Conservation (phyloP, 2,888 invertebrate species). For the Drosophila planitibia region DNA sequence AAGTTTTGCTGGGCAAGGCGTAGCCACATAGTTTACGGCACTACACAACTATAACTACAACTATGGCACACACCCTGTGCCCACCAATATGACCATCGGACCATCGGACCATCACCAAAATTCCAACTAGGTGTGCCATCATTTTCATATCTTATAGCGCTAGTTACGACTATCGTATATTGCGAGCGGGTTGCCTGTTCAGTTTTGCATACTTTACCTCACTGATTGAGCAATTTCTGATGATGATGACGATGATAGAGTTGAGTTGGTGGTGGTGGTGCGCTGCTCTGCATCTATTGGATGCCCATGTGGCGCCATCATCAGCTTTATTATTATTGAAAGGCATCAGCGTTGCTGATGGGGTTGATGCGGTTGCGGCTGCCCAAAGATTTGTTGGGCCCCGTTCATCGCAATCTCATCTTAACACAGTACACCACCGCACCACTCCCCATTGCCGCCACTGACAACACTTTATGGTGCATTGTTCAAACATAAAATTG, state of each 20-base stretch:
- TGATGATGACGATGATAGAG: constrained; percentile 37
- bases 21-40: constrained; percentile 70
- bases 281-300: constrained; percentile 6
- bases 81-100: constrained; percentile 26
- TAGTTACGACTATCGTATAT: constrained; percentile 40
- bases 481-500: constrained; percentile 71
- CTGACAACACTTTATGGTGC: constrained; percentile 54
- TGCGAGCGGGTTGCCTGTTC: constrained; percentile 20
- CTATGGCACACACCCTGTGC: not conserved
- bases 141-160: constrained; percentile 69
- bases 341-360: constrained; percentile 48
- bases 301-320: constrained; percentile 55
- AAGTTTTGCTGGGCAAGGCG: constrained; percentile 66
- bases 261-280: constrained; percentile 1
- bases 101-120: constrained; percentile 11
- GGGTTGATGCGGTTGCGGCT: constrained; percentile 40
- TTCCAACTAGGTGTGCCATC: constrained; percentile 59
- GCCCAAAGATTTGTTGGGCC: constrained; percentile 35
- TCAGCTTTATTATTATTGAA: constrained; percentile 65
- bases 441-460: not conserved
- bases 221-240: constrained; percentile 69
- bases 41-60: not conserved
- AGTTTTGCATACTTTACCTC: constrained; percentile 57
- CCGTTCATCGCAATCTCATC: constrained; percentile 48
- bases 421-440: constrained; percentile 13